phyloP scores from a whole-genome alignment of 1,140 invertebrate genomes.

The Metaphire vulgaris region DNA sequence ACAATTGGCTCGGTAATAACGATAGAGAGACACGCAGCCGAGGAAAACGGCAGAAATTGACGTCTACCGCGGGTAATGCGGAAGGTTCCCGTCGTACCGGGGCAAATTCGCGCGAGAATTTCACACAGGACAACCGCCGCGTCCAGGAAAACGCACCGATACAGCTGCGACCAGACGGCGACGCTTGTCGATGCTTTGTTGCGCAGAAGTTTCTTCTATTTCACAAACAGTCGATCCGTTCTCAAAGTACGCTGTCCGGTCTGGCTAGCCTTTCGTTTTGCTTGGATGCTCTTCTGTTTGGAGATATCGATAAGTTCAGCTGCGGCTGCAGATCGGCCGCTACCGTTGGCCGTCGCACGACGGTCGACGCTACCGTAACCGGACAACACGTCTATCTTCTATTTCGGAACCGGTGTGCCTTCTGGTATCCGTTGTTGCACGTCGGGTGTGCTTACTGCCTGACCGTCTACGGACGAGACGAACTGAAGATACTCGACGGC shows the following conservation, averaged over 20 bases:
- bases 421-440: neutral
- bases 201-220: neutral
- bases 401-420: neutral
- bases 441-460: neutral
- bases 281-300: neutral
- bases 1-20: neutral
- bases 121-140: no score
- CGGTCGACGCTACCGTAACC: neutral
- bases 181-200: neutral
- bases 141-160: no score
- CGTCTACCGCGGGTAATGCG: neutral
- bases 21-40: neutral
- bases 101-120: no score
- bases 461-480: neutral
- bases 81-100: neutral
- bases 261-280: neutral
- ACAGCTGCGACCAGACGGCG: no score
- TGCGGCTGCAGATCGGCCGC: neutral
- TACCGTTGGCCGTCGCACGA: neutral
- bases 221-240: neutral
- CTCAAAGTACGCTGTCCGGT: neutral
- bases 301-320: neutral
- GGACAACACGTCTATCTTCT: neutral
- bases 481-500: neutral
- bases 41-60: neutral